Evolutionary conservation across 2,113 vertebrate genomes (phyloP).

Genomic region (Zosterops pallidus): DNA sequence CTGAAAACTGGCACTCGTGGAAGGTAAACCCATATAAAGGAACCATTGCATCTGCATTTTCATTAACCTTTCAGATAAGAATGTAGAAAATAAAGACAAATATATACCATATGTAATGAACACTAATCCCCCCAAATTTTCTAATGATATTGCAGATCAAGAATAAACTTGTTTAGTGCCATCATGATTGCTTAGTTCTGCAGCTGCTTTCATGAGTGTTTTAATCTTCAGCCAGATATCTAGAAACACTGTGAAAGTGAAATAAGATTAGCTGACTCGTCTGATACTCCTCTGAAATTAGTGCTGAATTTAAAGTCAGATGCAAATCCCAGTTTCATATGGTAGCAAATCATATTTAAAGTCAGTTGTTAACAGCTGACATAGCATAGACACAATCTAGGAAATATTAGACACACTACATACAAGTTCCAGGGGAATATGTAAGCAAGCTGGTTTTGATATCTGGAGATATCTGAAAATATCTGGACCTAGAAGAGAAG

Average conservation of each 20-base stretch:
- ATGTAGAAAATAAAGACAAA: constrained; percentile 40
- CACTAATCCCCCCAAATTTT: neutral
- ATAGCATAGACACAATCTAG: neutral
- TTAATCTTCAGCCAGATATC: neutral
- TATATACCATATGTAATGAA: constrained; percentile 1
- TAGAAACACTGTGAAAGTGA: neutral
- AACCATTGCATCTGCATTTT: constrained; percentile 52
- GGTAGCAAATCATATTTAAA: neutral
- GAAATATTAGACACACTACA: neutral
- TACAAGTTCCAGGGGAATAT: neutral
- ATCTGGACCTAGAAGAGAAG: neutral
- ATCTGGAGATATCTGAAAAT: neutral
- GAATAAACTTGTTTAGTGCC: neutral
- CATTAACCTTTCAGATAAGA: constrained; percentile 56
- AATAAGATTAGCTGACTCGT: neutral
- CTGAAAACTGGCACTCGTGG: constrained; percentile 54
- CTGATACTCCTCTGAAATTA: neutral
- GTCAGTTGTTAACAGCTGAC: neutral
- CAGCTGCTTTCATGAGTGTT: neutral
- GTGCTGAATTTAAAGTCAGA: neutral
- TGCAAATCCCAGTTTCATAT: neutral
- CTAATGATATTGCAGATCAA: constrained; percentile 21
- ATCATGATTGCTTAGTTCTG: neutral
- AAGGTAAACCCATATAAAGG: constrained; percentile 55
- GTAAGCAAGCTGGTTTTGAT: neutral